These are phyloP conservation scores for Tylochromis polylepis DNA, from an alignment of 2,113 vertebrate genomes.

Conservation along the genomic window DNA sequence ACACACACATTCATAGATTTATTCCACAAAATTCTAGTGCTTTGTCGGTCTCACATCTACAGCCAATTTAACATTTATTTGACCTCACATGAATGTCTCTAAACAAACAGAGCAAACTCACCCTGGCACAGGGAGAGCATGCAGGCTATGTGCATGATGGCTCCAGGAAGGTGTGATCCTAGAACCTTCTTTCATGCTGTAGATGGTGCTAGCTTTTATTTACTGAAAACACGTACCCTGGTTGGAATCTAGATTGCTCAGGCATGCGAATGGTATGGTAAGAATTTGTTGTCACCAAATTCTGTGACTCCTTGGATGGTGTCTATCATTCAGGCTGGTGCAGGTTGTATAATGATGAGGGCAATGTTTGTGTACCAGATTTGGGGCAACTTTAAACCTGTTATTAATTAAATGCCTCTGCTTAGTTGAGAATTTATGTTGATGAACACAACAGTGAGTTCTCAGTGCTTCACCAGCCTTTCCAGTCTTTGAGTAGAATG, in stretches of 20 bases:
- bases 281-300: not conserved
- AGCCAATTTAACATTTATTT: not conserved
- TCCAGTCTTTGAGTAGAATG: not conserved
- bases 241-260: not conserved
- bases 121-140: not conserved
- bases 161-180: not conserved
- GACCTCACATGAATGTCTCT: not conserved
- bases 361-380: not conserved
- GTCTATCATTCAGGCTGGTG: not conserved
- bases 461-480: not conserved
- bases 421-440: not conserved
- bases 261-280: not conserved
- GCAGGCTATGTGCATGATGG: not conserved
- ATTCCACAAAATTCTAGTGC: not conserved
- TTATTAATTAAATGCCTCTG: not conserved
- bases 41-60: not conserved
- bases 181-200: not conserved
- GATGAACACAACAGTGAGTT: not conserved
- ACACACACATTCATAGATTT: not conserved
- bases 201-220: not conserved
- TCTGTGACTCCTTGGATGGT: not conserved
- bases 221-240: not conserved
- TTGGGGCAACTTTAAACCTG: not conserved
- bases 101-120: not conserved
- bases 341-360: not conserved